Base-by-base conservation (phyloP, 23 tunicate species). In the Halocynthia roretzi region DNA sequence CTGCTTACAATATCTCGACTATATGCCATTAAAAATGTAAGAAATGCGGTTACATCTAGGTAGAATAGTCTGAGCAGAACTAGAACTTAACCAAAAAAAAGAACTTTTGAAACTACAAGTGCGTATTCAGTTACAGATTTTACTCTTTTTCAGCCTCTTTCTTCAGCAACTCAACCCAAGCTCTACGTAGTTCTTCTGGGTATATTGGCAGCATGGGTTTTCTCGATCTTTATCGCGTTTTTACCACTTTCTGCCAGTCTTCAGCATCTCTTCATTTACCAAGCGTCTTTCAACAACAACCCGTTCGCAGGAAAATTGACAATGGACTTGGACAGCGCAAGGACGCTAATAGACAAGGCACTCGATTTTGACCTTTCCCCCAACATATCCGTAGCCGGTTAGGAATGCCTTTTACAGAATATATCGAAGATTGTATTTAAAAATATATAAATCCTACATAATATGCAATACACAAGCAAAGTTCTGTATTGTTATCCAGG, bases 301-400 rank as follows among this genome's bases (percentile, higher is more conserved):
- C 98, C 98, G 31, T 92, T 86, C 70, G 80, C 83, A 21, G 67
- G 63, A 6, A 80, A 82, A 21, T 68, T 67, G 10, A 75, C 81
- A 20, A 83, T 80, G 31, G 67, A 85, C 52, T 82, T 92, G 64
- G 55, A 68, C 7, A 54, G 73, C 12, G 85, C 83, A 7, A 92
- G 72, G 51, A 19, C 11, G 0, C 82, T 87, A 54, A 79, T 70
- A 19, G 15, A 53, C 51, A 82, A 72, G 20, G 53, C 82, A 7
- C 19, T 14, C 15, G 18, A 57, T 8, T 82, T 75, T 58, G 86
- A 53, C 15, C n/a, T 31, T 31, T 31, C 44, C 1, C 4, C 44
- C 2, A 31, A 31, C 44, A 31, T 31, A 31, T 31, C 44, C 44
- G 44, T 31, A 31, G 4, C 44, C 1, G 44, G 44, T 31, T 31